Percentiles rank a stretch among this genome's conserved stretches.
phyloP scores from a whole-genome alignment of 2,113 vertebrate genomes.

The Pelecanoides urinatrix region DNA sequence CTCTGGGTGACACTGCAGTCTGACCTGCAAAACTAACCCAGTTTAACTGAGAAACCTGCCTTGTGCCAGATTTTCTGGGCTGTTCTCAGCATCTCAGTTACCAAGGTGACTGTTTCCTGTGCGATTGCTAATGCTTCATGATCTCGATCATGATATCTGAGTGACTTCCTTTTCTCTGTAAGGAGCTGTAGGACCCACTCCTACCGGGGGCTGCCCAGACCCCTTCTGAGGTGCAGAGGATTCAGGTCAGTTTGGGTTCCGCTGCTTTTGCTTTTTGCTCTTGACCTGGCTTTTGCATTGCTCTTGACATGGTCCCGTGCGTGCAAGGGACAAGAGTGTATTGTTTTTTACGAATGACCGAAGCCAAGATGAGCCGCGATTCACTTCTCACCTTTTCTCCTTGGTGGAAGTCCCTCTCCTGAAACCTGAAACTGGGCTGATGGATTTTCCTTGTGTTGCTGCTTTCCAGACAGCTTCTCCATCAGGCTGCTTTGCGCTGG shows the following conservation, averaged over 20 bases:
- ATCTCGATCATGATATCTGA: not conserved
- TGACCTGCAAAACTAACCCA: not conserved
- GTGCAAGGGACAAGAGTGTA: accelerated
- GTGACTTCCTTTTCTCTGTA: slow-evolving; percentile 11
- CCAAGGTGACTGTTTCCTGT: slow-evolving; percentile 62
- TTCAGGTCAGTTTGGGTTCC: slow-evolving; percentile 34
- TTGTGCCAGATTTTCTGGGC: slow-evolving; percentile 28
- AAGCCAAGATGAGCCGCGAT: not conserved
- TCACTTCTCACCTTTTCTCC: not conserved
- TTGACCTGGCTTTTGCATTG: not conserved
- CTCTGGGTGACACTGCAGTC: not conserved
- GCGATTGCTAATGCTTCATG: not conserved
- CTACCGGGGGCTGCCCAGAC: not conserved
- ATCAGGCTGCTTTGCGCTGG: not conserved
- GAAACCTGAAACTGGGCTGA: not conserved
- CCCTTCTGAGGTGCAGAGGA: not conserved
- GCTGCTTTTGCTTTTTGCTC: not conserved
- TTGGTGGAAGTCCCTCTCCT: not conserved
- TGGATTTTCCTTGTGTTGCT: not conserved
- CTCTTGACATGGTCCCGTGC: accelerated
- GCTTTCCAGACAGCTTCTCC: not conserved
- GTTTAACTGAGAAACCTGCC: not conserved
- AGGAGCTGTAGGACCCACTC: not conserved
- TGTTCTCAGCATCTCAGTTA: slow-evolving; percentile 41
- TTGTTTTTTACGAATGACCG: not conserved